Conservation (phyloP, 2,888 invertebrate genomes). For the Carterocephalus palaemon region DNA sequence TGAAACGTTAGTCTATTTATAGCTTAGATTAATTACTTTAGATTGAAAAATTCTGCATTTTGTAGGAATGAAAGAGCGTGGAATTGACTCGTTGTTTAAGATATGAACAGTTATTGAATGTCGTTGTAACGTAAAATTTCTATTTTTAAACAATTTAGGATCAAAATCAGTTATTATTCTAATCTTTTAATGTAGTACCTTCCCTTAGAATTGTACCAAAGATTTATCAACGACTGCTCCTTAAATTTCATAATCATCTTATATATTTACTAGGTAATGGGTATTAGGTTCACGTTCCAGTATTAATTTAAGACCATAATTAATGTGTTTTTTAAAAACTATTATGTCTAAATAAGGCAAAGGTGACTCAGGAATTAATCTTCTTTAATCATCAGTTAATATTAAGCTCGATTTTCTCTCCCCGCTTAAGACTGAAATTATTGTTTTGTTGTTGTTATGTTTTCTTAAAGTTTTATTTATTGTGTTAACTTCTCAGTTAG, state of each 20-base stretch:
- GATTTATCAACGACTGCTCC: slow-evolving; percentile 48
- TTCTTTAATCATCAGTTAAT: slow-evolving; percentile 14
- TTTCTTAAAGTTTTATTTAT: slow-evolving; percentile 71
- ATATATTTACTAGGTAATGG: slow-evolving; percentile 13
- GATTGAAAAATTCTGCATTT: slow-evolving; percentile 29
- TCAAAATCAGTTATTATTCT: slow-evolving; percentile 11
- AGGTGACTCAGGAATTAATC: slow-evolving; percentile 10
- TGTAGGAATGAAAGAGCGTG: slow-evolving; percentile 27
- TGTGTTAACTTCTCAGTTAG: slow-evolving; percentile 62
- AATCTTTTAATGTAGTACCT: slow-evolving; percentile 36
- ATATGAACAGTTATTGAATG: slow-evolving; percentile 13
- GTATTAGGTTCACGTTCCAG: slow-evolving; percentile 19
- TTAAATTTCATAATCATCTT: slow-evolving; percentile 19
- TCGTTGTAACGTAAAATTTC: neutral
- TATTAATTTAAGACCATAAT: slow-evolving; percentile 23
- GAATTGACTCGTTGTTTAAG: slow-evolving; percentile 8
- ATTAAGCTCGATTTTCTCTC: slow-evolving; percentile 43
- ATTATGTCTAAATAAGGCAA: neutral
- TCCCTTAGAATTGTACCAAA: slow-evolving; percentile 47
- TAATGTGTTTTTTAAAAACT: neutral
- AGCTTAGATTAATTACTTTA: slow-evolving; percentile 19
- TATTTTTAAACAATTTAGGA: slow-evolving; percentile 1
- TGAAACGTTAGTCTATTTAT: slow-evolving; percentile 83
- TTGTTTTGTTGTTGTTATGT: slow-evolving; percentile 68
- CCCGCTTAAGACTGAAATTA: slow-evolving; percentile 67